Evolutionary conservation across 2,888 invertebrate species (phyloP).

Genomic region (Scaptodrosophila latifasciaeformis): DNA sequence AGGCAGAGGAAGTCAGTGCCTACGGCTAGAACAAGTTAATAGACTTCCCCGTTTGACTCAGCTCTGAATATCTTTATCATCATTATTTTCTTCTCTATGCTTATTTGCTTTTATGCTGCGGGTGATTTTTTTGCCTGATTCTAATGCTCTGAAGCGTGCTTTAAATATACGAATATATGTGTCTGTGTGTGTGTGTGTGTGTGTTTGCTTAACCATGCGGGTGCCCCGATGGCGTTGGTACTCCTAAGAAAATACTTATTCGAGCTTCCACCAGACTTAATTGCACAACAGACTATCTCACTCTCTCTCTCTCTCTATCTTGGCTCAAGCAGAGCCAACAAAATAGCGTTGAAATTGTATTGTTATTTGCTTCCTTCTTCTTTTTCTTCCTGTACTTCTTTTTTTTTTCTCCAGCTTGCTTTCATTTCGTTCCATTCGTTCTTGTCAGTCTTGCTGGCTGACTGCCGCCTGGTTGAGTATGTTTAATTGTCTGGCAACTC

Average conservation of each 20-base stretch:
- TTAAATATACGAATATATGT: neutral
- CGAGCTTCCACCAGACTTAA: conserved; percentile 51
- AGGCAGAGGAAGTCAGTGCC: neutral
- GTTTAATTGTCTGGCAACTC: conserved; percentile 64
- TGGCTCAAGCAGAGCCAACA: conserved; percentile 4
- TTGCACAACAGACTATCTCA: too few relatives aligned
- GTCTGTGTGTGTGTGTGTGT: conserved; percentile 24
- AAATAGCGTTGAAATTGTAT: conserved; percentile 59
- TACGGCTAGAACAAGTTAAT: conserved; percentile 7
- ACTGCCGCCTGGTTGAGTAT: neutral
- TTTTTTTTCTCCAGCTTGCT: neutral
- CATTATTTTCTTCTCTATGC: neutral
- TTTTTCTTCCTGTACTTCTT: too few relatives aligned
- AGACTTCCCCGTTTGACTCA: neutral
- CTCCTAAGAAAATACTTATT: conserved; percentile 14
- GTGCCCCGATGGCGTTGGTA: neutral
- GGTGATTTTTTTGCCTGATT: neutral
- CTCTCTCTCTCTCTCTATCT: too few relatives aligned
- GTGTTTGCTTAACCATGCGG: neutral
- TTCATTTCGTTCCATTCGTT: neutral
- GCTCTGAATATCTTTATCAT: neutral
- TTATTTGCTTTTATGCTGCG: neutral
- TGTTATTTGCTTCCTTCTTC: conserved; percentile 39
- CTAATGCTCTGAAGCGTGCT: too few relatives aligned
- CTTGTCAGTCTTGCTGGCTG: neutral